phyloP scores from a whole-genome alignment of 2,888 invertebrate genomes.

The Acronicta aceris region DNA sequence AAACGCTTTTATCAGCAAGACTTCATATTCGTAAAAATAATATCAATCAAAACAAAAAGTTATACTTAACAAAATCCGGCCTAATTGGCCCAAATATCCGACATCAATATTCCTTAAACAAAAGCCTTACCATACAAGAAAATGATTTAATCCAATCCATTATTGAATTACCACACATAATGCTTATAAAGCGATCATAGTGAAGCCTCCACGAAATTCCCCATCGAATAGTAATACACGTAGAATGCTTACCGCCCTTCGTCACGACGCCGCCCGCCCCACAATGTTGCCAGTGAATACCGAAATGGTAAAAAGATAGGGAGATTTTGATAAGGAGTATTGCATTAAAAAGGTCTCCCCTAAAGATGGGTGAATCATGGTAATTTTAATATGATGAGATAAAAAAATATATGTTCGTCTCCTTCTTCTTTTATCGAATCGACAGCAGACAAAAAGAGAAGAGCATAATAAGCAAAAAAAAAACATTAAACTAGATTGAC shows the following conservation, averaged over 20 bases:
- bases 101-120: slow-evolving; percentile 7
- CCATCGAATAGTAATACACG: slow-evolving; percentile 49
- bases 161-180: slow-evolving; percentile 44
- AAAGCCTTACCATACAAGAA: slow-evolving; percentile 25
- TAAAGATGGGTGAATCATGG: no score
- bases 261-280: slow-evolving; percentile 41
- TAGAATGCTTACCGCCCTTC: slow-evolving; percentile 51
- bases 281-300: slow-evolving; percentile 45
- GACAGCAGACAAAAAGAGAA: no score
- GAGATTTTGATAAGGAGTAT: slow-evolving; percentile 12
- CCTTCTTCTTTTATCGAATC: no score
- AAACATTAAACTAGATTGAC: no score
- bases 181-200: slow-evolving; percentile 53
- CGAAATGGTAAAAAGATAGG: slow-evolving; percentile 3
- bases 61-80: not conserved
- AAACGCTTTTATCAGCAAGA: no score
- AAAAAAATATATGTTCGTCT: no score
- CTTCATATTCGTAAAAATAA: no score
- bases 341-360: not conserved
- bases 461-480: no score
- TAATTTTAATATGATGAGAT: no score
- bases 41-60: not conserved
- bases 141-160: slow-evolving; percentile 51
- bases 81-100: slow-evolving; percentile 7
- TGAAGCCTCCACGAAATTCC: slow-evolving; percentile 45